These are phyloP conservation scores for Hipparchia sbordonii DNA, from an alignment of 2,888 invertebrate genomes.

Conservation along the genomic window DNA sequence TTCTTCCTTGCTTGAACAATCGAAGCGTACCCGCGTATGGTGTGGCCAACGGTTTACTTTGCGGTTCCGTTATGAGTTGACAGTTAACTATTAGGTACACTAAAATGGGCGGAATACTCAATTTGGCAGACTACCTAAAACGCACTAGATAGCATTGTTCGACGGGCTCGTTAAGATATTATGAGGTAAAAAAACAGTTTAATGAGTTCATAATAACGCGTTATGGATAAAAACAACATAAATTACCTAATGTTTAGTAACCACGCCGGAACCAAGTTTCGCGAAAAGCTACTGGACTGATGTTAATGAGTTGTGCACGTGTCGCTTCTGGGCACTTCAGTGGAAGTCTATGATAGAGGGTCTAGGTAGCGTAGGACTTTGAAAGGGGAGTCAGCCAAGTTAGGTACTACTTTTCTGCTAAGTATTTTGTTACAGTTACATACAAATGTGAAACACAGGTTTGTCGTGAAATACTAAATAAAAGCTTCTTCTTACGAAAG, in stretches of 20 bases:
- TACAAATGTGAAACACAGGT: too few species aligned
- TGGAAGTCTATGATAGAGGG: too few species aligned
- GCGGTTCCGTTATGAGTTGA: constrained; percentile 10
- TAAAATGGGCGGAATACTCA: neutral
- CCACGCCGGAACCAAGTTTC: too few species aligned
- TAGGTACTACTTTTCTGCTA: too few species aligned
- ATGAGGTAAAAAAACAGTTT: neutral
- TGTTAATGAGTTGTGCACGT: too few species aligned
- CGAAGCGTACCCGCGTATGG: neutral
- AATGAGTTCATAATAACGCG: neutral
- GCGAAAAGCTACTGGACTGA: too few species aligned
- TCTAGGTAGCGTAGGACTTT: too few species aligned
- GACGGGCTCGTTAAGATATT: constrained; percentile 3
- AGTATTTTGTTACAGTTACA: too few species aligned
- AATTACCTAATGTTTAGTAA: neutral
- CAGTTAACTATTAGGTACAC: neutral
- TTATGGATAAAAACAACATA: neutral
- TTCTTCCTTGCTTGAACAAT: neutral
- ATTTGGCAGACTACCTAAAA: neutral
- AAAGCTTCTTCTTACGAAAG: neutral
- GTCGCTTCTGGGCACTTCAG: too few species aligned
- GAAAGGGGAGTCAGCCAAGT: too few species aligned
- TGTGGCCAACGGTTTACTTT: neutral
- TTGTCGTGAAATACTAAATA: neutral
- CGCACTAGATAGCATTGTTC: neutral